Percentiles rank a stretch among this genome's conserved stretches.
Conservation (phyloP, 2,113 vertebrate species). For the Chiloscyllium plagiosum region DNA sequence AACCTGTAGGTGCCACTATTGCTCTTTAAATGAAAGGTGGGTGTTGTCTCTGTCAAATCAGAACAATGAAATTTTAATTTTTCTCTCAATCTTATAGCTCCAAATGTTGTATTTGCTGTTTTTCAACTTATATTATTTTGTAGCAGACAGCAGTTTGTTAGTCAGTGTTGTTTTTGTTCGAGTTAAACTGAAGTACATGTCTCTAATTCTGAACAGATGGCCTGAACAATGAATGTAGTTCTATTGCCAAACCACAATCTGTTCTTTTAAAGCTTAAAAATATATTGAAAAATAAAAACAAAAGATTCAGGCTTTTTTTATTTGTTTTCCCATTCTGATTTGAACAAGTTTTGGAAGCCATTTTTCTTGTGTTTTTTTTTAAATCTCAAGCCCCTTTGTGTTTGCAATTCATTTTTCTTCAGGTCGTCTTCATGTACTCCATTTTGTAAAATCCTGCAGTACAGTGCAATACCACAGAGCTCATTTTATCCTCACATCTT, state of each 20-base stretch:
- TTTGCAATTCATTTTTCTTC: not conserved
- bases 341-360: not conserved
- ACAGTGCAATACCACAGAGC: not conserved
- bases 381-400: not conserved
- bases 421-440: not conserved
- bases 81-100: not conserved
- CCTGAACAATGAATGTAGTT: not conserved
- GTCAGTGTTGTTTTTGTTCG: not conserved
- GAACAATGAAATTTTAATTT: not conserved
- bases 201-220: conserved; percentile 32
- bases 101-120: not conserved
- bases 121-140: not conserved
- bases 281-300: not conserved
- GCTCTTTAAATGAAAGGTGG: not conserved
- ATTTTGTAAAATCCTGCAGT: conserved; percentile 5
- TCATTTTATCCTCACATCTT: not conserved
- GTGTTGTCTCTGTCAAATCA: not conserved
- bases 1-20: conserved; percentile 14
- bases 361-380: not conserved
- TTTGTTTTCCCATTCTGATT: not conserved
- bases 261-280: not conserved
- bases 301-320: not conserved
- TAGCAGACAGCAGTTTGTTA: no score
- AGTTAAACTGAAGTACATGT: not conserved
- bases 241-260: not conserved